Evolutionary conservation across 1,140 invertebrate species (phyloP).

Genomic region (Zaprionus camerounensis): DNA sequence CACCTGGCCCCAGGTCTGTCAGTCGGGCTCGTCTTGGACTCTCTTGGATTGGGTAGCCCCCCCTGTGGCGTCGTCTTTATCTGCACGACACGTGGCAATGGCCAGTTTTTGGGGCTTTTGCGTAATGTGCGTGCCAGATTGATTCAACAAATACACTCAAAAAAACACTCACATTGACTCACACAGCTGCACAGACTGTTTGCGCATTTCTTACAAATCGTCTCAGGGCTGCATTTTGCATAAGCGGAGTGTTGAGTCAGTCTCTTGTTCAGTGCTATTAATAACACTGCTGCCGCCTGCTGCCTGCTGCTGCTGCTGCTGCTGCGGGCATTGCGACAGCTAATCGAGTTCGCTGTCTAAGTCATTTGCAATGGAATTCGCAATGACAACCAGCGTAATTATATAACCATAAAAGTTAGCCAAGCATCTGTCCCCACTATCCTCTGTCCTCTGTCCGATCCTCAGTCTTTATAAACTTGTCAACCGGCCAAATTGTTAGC

Average conservation of each 20-base stretch:
- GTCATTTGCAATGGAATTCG: slow-evolving; percentile 31
- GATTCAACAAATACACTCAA: slow-evolving; percentile 17
- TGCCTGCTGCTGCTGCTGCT: slow-evolving; percentile 6
- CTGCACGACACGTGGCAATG: slow-evolving; percentile 37
- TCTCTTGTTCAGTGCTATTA: slow-evolving; percentile 20
- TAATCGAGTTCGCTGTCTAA: slow-evolving; percentile 23
- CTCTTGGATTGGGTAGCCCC: not conserved
- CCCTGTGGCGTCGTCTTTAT: not conserved
- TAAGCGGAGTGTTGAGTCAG: slow-evolving; percentile 28
- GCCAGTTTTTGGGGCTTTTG: slow-evolving; percentile 40
- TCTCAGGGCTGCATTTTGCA: slow-evolving; percentile 53
- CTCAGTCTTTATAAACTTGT: slow-evolving; percentile 29
- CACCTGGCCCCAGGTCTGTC: slow-evolving; percentile 15
- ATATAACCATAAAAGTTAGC: slow-evolving; percentile 20
- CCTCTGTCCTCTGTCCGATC: not conserved
- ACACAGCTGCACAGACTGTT: not conserved
- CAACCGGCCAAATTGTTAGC: slow-evolving; percentile 8
- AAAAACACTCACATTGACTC: not conserved
- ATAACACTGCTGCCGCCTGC: slow-evolving; percentile 32
- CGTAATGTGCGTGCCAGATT: slow-evolving; percentile 56
- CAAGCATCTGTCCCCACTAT: slow-evolving; percentile 2
- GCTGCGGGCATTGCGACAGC: slow-evolving; percentile 3
- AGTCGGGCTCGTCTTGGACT: not conserved
- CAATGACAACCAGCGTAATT: slow-evolving; percentile 21
- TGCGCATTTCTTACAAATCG: slow-evolving; percentile 8